Evolutionary conservation across 2,113 vertebrate species (phyloP).

Genomic region (Platichthys stellatus): DNA sequence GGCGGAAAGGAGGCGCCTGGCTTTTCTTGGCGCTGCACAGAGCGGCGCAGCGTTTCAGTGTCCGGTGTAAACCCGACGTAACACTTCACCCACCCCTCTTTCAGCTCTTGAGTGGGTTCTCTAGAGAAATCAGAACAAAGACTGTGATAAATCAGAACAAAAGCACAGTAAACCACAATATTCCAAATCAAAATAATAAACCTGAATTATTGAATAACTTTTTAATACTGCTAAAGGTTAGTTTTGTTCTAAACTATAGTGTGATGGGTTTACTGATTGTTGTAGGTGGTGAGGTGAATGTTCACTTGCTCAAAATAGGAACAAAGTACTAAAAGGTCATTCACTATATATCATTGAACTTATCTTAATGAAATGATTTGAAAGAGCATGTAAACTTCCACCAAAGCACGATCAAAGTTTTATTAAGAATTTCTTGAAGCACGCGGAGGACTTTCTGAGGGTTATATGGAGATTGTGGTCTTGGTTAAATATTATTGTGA

Average conservation of each 20-base stretch:
- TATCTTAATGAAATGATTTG: background rate
- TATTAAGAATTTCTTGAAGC: background rate
- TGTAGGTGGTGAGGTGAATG: background rate
- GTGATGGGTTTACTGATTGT: no score
- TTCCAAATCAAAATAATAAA: no score
- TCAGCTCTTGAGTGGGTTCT: no score
- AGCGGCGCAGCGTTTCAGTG: no score
- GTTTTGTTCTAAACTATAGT: background rate
- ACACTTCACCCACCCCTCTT: no score
- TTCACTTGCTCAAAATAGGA: background rate
- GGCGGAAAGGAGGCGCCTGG: no score
- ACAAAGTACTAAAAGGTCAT: background rate
- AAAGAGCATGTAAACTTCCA: background rate
- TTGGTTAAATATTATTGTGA: background rate
- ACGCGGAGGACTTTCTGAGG: background rate
- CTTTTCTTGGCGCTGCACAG: no score
- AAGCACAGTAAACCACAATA: no score
- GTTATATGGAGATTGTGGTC: background rate
- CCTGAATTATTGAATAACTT: background rate
- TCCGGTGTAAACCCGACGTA: no score
- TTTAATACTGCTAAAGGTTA: no score
- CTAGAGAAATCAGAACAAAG: no score
- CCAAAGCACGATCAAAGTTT: background rate
- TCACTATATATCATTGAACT: background rate
- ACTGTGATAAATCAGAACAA: no score